Evolutionary conservation across 2,888 invertebrate species (phyloP), one percentile per base, ranked within the genome.

Genomic region (Lithophane semibrunnea): DNA sequence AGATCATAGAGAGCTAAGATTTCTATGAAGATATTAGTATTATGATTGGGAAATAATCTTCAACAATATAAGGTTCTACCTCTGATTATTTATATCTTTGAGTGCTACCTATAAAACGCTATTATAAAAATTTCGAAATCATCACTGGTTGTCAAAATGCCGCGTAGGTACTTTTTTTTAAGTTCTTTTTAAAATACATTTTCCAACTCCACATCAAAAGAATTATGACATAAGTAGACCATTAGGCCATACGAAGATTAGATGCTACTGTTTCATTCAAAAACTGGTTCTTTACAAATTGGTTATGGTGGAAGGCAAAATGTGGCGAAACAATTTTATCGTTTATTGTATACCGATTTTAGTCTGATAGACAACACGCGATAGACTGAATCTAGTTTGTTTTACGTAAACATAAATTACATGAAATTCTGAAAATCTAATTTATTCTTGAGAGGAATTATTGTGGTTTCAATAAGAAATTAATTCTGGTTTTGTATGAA

Each of bases 261-360:
- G 13, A 60, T 24, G 52, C 67, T 54, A 75, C 66, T 56, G 56
- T 56, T 75, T 29, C 37, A 63, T 49, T 7, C 3, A 49, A 63
- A 79, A 66, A 74, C 49, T 21, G 21, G 54, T 75, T 84, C 65
- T 37, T 69, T 52, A 47, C 12, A 63, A 73, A 74, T 65, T 42
- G 21, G 44, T 52, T 37, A 37, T 47, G 60, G n/a, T 64, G 61
- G 70, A 58, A 73, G 70, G 42, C 13, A n/a, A 70, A 79, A 42
- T 54, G 16, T 47, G 54, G 29, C 61, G 47, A 56, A 71, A 69
- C 63, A 66, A 42, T 75, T 77, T 64, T 73, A 73, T 67, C 58
- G 70, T 42, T 13, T 44, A 42, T 29, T 7, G 49, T 74, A 24
- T 44, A 75, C 44, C 60, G 69, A 73, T 79, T 79, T 69, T 47